phyloP scores from a whole-genome alignment of 1,140 invertebrate species.

The Macrostomum lignano region DNA sequence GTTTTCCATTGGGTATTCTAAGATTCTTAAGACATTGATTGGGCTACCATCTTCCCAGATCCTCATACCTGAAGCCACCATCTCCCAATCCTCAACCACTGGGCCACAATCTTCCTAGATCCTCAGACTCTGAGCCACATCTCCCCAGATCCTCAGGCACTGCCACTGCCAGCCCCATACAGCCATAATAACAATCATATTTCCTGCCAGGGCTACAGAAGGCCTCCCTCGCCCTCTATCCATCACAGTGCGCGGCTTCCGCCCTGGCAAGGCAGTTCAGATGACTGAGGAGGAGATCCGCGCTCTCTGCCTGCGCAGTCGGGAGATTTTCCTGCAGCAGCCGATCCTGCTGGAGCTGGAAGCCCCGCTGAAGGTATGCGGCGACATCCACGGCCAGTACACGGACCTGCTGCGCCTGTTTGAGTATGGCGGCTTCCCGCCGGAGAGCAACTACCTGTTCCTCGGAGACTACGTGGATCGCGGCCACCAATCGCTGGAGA shows the following conservation, averaged over 20 bases:
- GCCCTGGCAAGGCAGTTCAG: slow-evolving; percentile 67
- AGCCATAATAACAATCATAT: no score
- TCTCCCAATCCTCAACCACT: no score
- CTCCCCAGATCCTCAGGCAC: no score
- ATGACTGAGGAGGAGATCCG: slow-evolving; percentile 71
- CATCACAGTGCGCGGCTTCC: slow-evolving; percentile 51
- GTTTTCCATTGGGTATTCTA: no score
- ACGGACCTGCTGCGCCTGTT: slow-evolving; percentile 27
- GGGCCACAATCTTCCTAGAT: no score
- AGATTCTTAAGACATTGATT: no score
- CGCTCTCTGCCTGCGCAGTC: slow-evolving; percentile 56
- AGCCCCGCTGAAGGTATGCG: slow-evolving; percentile 38
- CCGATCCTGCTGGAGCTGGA: slow-evolving; percentile 38
- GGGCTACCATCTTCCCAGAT: no score
- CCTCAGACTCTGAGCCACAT: no score
- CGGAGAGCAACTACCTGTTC: slow-evolving; percentile 41
- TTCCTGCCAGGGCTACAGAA: no score
- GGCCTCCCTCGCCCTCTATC: no score
- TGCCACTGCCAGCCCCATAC: no score
- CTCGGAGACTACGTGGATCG: slow-evolving; percentile 32
- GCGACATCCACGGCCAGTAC: slow-evolving; percentile 30
- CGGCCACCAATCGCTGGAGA: slow-evolving; percentile 35
- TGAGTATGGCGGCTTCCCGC: slow-evolving; percentile 35
- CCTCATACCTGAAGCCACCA: no score
- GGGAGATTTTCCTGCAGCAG: slow-evolving; percentile 39